A percentile compares a stretch with the other conserved stretches of the same genome.
Evolutionary conservation across 2,888 invertebrate species (phyloP).

Genomic region (Orchesellides sinensis): DNA sequence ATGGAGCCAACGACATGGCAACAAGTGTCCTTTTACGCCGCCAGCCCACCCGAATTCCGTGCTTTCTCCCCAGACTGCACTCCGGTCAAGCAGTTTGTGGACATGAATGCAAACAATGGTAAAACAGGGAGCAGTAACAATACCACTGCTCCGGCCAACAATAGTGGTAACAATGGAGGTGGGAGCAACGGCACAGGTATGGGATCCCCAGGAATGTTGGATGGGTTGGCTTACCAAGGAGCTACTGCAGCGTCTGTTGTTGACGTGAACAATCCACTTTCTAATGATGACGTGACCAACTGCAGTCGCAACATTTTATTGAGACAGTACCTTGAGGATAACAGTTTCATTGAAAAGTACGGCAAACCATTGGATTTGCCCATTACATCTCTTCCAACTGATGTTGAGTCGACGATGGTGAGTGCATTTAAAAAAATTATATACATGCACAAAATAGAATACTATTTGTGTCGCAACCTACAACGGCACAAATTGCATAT

Average conservation of each 20-base stretch:
- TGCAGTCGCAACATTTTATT: constrained; percentile 80
- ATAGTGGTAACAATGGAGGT: neutral
- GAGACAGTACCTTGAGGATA: constrained; percentile 89
- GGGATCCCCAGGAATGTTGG: constrained; percentile 27
- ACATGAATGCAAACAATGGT: neutral
- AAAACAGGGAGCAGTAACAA: constrained; percentile 13
- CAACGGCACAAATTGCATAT: too few species aligned
- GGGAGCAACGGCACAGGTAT: constrained; percentile 15
- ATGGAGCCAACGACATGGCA: constrained; percentile 71
- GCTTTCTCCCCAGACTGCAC: constrained; percentile 70
- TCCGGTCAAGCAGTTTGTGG: constrained; percentile 37
- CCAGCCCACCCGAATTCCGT: constrained; percentile 69
- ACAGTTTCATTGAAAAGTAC: constrained; percentile 89
- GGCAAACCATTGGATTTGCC: constrained; percentile 85
- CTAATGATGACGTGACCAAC: constrained; percentile 32
- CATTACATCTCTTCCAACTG: constrained; percentile 62
- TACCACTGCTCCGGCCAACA: neutral
- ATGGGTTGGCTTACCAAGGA: neutral
- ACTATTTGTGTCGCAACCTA: neutral
- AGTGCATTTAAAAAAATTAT: neutral
- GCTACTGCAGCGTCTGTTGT: neutral
- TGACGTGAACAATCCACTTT: constrained; percentile 32
- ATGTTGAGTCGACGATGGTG: constrained; percentile 59
- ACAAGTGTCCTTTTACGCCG: constrained; percentile 71
- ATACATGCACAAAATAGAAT: neutral